Evolutionary conservation across 2,113 vertebrate genomes (phyloP).

Genomic region (Cryptoleucopteryx plumbea): DNA sequence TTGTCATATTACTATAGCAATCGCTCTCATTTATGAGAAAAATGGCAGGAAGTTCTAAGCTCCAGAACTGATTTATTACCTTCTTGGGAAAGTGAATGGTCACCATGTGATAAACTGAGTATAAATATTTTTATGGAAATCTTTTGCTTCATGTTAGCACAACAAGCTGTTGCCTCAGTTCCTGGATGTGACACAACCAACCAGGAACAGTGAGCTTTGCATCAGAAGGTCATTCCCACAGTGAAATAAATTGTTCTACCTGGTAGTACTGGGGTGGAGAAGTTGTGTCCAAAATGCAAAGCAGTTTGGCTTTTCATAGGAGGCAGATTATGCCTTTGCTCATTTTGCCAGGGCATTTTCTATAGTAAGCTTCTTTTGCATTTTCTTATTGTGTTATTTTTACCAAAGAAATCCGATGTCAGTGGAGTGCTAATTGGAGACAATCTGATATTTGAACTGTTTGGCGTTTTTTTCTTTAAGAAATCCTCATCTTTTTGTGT

Average conservation of each 20-base stretch:
- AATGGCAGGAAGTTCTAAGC: background rate
- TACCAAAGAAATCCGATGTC: background rate
- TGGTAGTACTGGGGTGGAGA: background rate
- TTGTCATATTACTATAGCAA: background rate
- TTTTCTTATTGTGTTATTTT: background rate
- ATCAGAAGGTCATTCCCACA: background rate
- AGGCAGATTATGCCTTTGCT: background rate
- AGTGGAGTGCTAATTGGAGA: background rate
- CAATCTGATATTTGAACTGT: background rate
- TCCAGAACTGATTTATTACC: background rate
- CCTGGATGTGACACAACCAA: background rate
- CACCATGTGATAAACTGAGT: background rate
- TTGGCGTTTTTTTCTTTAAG: background rate
- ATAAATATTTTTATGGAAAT: background rate
- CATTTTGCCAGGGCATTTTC: background rate
- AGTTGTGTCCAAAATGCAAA: background rate
- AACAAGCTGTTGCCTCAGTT: background rate
- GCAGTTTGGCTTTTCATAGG: background rate
- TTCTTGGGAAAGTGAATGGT: background rate
- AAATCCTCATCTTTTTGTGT: background rate
- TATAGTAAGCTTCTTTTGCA: background rate
- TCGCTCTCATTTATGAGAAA: background rate
- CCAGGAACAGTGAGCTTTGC: background rate
- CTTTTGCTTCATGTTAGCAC: background rate
- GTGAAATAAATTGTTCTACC: background rate